These are phyloP conservation scores for Centruroides sculpturatus DNA, from an alignment of 1,140 invertebrate species.

Conservation along the genomic window DNA sequence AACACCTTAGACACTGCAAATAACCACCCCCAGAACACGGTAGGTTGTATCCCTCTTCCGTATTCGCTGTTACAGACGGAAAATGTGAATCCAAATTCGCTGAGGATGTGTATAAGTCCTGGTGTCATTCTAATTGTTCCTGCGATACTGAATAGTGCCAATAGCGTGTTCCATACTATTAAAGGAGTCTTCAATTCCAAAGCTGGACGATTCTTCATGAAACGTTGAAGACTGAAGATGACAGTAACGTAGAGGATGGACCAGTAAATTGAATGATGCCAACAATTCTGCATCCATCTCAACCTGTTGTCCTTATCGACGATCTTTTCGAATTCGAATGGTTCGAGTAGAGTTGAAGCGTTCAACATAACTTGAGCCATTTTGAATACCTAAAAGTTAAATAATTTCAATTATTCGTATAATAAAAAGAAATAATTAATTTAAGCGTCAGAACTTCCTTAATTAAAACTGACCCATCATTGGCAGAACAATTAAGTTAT, in stretches of 20 bases:
- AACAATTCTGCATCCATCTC: conserved; percentile 90
- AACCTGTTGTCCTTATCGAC: conserved; percentile 74
- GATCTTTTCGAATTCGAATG: conserved; percentile 80
- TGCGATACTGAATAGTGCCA: conserved; percentile 88
- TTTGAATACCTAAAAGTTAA: no score
- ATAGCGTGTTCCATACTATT: conserved; percentile 75
- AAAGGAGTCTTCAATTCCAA: conserved; percentile 74
- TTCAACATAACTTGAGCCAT: no score
- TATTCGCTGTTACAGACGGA: conserved; percentile 87
- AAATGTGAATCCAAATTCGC: conserved; percentile 77
- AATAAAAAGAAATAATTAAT: no score
- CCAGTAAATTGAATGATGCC: conserved; percentile 84
- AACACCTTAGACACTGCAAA: conserved; percentile 85
- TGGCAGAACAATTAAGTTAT: no score
- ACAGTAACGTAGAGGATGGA: conserved; percentile 81
- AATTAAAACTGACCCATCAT: no score
- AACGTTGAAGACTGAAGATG: conserved; percentile 75
- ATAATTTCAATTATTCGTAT: no score
- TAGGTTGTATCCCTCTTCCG: conserved; percentile 69
- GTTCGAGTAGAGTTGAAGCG: no score
- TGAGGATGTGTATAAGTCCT: conserved; percentile 69
- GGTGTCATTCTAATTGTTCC: conserved; percentile 72
- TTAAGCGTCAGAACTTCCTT: no score
- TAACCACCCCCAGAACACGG: conserved; percentile 91
- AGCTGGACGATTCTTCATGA: conserved; percentile 76